Conservation (phyloP, 53 echinoderm and acorn worm species). For the Hippasteria phrygiana region DNA sequence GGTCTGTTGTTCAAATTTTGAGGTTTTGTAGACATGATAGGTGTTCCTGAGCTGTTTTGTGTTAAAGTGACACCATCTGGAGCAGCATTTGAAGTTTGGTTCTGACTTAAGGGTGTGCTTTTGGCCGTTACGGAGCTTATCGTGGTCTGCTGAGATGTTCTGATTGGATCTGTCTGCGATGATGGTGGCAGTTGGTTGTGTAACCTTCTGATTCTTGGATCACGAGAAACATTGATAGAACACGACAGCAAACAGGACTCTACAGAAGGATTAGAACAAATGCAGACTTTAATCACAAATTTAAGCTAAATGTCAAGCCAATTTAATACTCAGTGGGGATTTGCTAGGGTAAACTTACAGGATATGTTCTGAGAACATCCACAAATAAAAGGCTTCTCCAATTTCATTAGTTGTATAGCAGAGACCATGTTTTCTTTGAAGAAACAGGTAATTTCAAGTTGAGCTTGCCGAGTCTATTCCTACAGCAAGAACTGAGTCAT, state of each 20-base stretch:
- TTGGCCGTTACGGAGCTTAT: neutral
- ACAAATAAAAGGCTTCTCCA: too few species aligned
- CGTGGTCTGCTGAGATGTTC: neutral
- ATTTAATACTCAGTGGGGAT: neutral
- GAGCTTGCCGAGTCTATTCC: too few species aligned
- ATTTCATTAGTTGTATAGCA: too few species aligned
- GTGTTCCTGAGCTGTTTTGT: neutral
- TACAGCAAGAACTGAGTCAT: too few species aligned
- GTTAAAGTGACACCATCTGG: neutral
- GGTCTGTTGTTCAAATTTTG: conserved; percentile 7
- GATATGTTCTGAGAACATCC: too few species aligned
- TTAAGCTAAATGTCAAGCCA: neutral
- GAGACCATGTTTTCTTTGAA: too few species aligned
- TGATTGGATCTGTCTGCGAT: conserved; percentile 22
- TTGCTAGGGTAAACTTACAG: too few species aligned
- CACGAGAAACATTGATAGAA: conserved; percentile 48
- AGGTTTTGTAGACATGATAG: neutral
- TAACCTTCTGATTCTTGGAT: conserved; percentile 46
- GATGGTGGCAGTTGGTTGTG: conserved; percentile 2
- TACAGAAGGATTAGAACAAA: neutral
- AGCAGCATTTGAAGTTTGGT: neutral
- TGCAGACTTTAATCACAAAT: neutral
- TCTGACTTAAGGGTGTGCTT: neutral
- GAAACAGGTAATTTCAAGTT: too few species aligned
- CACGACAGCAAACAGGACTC: conserved; percentile 38